Conservation (phyloP, 2,113 vertebrate species). For the Picathartes gymnocephalus region DNA sequence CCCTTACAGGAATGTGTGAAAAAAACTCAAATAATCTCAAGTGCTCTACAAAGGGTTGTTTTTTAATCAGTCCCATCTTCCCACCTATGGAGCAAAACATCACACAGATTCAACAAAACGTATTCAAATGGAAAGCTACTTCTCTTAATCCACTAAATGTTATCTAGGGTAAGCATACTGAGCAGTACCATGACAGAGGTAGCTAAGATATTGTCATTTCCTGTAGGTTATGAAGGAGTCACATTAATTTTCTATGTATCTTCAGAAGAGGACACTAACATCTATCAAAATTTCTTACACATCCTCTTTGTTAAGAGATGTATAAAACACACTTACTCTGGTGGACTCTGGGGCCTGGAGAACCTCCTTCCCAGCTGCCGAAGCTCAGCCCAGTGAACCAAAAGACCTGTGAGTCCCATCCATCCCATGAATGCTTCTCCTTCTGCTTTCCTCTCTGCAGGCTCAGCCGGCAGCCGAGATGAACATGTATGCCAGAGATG, state of each 20-base stretch:
- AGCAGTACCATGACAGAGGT: background rate
- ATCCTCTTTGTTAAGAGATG: background rate
- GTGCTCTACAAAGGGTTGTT: background rate
- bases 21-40: background rate
- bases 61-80: background rate
- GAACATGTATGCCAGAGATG: background rate
- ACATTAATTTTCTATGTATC: background rate
- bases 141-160: background rate
- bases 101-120: background rate
- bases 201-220: background rate
- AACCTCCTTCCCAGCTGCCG: background rate
- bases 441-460: background rate
- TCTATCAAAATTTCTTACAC: background rate
- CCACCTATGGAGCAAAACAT: background rate
- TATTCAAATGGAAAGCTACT: background rate
- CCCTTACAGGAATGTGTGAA: background rate
- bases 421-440: background rate
- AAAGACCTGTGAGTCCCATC: background rate
- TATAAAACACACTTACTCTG: background rate
- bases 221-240: background rate
- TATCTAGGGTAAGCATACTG: background rate
- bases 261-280: background rate
- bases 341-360: background rate
- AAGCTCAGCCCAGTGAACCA: background rate
- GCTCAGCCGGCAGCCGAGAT: background rate